Conservation (phyloP, 2,888 invertebrate genomes). For the Trichacis sp. region DNA sequence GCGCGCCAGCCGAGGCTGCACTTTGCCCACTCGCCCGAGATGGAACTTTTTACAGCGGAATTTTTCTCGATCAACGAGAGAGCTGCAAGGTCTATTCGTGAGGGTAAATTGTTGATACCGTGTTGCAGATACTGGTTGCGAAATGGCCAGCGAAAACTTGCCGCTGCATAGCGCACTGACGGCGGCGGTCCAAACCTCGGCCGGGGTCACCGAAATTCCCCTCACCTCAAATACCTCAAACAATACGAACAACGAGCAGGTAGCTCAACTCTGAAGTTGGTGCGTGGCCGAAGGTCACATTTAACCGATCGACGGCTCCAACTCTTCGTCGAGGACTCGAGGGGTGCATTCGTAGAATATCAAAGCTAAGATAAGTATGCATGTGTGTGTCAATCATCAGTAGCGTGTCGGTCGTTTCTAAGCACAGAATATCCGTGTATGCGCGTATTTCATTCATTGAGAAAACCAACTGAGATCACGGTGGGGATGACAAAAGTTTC, state of each 20-base stretch:
- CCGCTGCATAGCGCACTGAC: constrained; percentile 61
- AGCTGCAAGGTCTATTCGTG: constrained; percentile 14
- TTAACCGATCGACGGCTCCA: too few relatives aligned
- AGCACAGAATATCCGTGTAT: too few relatives aligned
- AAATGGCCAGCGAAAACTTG: constrained; percentile 59
- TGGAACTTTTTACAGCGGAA: too few relatives aligned
- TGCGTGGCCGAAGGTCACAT: constrained; percentile 36
- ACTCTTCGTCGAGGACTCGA: neutral
- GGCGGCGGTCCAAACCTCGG: constrained; percentile 61
- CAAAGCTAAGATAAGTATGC: neutral
- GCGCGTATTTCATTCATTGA: too few relatives aligned
- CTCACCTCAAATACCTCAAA: constrained; percentile 56
- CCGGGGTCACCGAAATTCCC: constrained; percentile 62
- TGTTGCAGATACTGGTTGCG: constrained; percentile 61
- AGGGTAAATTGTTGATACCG: constrained; percentile 31
- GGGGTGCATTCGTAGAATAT: constrained; percentile 13
- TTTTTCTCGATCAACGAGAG: constrained; percentile 3
- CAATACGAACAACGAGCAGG: constrained; percentile 60
- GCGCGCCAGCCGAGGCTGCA: too few relatives aligned
- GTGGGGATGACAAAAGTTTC: too few relatives aligned
- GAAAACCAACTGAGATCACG: too few relatives aligned
- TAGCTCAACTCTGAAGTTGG: constrained; percentile 57
- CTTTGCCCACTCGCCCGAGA: too few relatives aligned
- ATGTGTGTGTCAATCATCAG: constrained; percentile 2
- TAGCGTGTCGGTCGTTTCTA: constrained; percentile 5